Evolutionary conservation across 2,888 invertebrate genomes (phyloP).

Genomic region (Acanthosepion pharaonis): DNA sequence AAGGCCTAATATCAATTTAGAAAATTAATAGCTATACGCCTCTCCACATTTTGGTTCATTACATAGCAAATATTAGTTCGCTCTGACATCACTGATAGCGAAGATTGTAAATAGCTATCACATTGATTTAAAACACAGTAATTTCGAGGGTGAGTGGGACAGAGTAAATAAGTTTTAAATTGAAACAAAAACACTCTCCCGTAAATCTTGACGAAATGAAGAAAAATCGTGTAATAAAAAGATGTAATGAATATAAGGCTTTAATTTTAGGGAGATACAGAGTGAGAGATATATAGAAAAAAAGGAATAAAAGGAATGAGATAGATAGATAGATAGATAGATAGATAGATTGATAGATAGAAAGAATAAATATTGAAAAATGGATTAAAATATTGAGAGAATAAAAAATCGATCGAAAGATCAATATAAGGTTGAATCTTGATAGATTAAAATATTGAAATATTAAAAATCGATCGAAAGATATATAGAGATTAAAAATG

Average conservation of each 20-base stretch:
- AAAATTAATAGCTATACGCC: constrained; percentile 33
- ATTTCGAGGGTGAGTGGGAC: not conserved
- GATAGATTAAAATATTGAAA: no score
- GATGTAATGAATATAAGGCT: not conserved
- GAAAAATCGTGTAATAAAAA: not conserved
- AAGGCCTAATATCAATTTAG: not conserved
- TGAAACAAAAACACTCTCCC: not conserved
- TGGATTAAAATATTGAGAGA: no score
- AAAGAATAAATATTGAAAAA: no score
- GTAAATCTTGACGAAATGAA: not conserved
- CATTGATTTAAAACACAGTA: no score
- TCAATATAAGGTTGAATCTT: no score
- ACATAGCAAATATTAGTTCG: not conserved
- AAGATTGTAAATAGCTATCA: not conserved
- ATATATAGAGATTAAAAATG: no score
- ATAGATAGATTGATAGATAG: no score
- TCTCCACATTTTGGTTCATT: not conserved
- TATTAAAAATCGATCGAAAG: no score
- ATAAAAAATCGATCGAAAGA: no score
- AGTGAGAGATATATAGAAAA: no score
- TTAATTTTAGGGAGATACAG: not conserved
- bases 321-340: no score
- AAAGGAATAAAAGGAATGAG: no score
- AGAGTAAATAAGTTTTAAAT: not conserved
- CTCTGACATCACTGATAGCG: not conserved